Conservation (phyloP, 2,113 vertebrate genomes). For the Corvus hawaiiensis region DNA sequence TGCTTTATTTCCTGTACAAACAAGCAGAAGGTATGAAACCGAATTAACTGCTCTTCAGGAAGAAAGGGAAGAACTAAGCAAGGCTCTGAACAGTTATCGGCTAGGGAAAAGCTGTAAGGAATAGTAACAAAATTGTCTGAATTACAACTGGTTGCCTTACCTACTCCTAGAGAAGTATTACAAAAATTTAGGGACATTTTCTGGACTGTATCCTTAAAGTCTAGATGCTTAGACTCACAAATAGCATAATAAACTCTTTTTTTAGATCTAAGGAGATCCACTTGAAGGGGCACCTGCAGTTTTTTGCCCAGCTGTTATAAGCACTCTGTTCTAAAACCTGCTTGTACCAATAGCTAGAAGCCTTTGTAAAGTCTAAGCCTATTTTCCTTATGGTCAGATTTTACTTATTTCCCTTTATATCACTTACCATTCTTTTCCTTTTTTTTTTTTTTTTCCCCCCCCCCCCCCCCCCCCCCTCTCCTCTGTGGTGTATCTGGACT, state of each 20-base stretch:
- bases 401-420: not conserved
- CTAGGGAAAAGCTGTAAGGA: not conserved
- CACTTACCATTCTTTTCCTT: not conserved
- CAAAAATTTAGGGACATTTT: not conserved
- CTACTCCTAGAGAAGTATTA: not conserved
- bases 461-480: fast-evolving
- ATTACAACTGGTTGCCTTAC: not conserved
- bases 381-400: not conserved
- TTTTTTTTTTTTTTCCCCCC: fast-evolving
- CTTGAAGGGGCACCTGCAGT: not conserved
- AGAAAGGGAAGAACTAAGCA: not conserved
- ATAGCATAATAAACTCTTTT: not conserved
- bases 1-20: not conserved
- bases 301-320: not conserved
- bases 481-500: not conserved
- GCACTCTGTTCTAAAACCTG: not conserved
- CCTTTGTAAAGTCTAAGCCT: not conserved
- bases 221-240: not conserved
- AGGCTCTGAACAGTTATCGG: not conserved
- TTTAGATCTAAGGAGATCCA: not conserved
- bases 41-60: not conserved
- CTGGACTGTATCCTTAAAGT: not conserved
- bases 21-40: not conserved
- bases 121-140: not conserved
- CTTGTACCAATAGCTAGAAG: not conserved